Conservation (phyloP, 2,113 vertebrate species). For the Boleophthalmus pectinirostris region DNA sequence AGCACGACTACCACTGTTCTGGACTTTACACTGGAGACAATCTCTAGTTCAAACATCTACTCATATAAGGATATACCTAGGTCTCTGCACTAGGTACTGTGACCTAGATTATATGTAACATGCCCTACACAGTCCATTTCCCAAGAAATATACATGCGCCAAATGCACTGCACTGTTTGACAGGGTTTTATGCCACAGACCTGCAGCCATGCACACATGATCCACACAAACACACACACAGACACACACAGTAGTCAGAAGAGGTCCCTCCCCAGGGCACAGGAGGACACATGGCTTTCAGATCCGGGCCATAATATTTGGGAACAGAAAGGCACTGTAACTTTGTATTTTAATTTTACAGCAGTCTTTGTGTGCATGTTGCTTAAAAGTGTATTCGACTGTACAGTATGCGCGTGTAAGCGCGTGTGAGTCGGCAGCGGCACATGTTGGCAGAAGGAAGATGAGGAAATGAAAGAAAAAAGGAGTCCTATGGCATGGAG, state of each 20-base stretch:
- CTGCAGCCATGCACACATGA: slow-evolving; percentile 50
- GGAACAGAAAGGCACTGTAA: slow-evolving; percentile 30
- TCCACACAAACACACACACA: slow-evolving; percentile 23
- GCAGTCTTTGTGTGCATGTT: slow-evolving; percentile 6
- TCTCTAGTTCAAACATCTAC: slow-evolving; percentile 25
- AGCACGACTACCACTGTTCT: slow-evolving; percentile 21
- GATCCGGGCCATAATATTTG: slow-evolving; percentile 53
- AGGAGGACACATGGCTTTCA: slow-evolving; percentile 62
- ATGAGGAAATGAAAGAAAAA: slow-evolving; percentile 71
- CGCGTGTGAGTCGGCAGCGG: slow-evolving; percentile 39
- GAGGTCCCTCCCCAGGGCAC: slow-evolving; percentile 52
- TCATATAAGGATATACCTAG: slow-evolving; percentile 21
- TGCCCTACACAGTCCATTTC: slow-evolving; percentile 34
- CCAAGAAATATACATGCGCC: not conserved
- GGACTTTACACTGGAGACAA: slow-evolving; percentile 21
- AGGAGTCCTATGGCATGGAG: slow-evolving; percentile 56
- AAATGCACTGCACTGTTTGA: not conserved
- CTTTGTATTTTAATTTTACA: not conserved
- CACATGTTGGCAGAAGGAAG: slow-evolving; percentile 69
- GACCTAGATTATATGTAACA: slow-evolving; percentile 56
- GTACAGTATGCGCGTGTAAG: slow-evolving; percentile 18
- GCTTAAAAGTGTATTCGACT: slow-evolving; percentile 31
- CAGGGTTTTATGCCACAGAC: slow-evolving; percentile 34
- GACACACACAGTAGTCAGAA: slow-evolving; percentile 55
- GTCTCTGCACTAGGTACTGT: slow-evolving; percentile 35